These are phyloP conservation scores for Andrena chrysosceles DNA, from an alignment of 2,888 invertebrate genomes.

Conservation along the genomic window DNA sequence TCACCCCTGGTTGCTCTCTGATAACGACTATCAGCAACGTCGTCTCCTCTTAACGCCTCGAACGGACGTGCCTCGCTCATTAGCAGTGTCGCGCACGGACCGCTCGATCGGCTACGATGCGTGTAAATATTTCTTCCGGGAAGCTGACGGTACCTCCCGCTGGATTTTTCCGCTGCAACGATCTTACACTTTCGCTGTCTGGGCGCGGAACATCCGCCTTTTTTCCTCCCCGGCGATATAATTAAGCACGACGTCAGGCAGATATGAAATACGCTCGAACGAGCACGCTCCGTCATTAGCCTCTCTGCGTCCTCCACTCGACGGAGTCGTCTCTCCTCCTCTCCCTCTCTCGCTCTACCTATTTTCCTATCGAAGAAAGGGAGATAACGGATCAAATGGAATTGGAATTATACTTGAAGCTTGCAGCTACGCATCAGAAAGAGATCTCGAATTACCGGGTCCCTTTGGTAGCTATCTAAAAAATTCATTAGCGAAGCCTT, in stretches of 20 bases:
- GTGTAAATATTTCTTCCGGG: slow-evolving; percentile 19
- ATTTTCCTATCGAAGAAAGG: too few relatives aligned
- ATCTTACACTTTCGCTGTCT: slow-evolving; percentile 22
- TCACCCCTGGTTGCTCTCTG: not conserved
- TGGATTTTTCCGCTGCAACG: slow-evolving; percentile 22
- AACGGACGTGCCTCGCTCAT: not conserved
- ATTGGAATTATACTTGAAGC: too few relatives aligned
- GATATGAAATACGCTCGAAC: slow-evolving; percentile 19
- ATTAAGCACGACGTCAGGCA: slow-evolving; percentile 12
- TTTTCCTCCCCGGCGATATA: not conserved
- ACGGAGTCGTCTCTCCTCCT: not conserved
- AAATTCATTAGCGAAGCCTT: too few relatives aligned
- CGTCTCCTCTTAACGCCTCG: not conserved
- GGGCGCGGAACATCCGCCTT: not conserved
- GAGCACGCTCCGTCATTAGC: slow-evolving; percentile 38
- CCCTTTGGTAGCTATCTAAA: too few relatives aligned
- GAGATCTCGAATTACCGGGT: too few relatives aligned
- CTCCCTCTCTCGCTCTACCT: not conserved
- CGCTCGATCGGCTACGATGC: not conserved
- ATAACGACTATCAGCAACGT: not conserved
- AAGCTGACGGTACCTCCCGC: slow-evolving; percentile 2
- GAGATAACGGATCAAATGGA: too few relatives aligned
- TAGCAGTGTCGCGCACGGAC: not conserved
- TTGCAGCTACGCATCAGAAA: too few relatives aligned
- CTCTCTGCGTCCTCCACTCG: slow-evolving; percentile 21